phyloP scores from a whole-genome alignment of 1,140 invertebrate genomes.

The Scaptomyza montana region DNA sequence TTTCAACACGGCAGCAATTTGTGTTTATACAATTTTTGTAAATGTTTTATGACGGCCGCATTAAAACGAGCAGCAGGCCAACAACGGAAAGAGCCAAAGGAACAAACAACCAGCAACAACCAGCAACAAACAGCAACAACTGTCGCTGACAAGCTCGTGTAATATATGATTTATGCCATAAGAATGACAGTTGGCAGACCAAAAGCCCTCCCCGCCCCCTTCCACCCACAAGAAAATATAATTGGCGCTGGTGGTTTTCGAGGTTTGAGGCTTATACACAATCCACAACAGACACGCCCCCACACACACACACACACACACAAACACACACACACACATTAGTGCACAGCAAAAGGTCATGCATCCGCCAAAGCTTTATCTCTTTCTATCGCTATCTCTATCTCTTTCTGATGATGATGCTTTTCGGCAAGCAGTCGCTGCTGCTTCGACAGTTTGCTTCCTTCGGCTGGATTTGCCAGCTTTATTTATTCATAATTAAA shows the following conservation, averaged over 20 bases:
- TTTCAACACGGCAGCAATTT: conserved; percentile 55
- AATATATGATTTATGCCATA: conserved; percentile 72
- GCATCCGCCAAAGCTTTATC: no score
- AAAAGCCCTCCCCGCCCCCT: no score
- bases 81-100: neutral
- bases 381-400: no score
- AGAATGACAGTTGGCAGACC: conserved; percentile 51
- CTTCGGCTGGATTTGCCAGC: neutral
- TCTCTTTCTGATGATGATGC: no score
- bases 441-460: neutral
- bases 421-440: neutral
- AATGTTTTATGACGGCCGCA: conserved; percentile 49
- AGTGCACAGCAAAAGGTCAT: neutral
- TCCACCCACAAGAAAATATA: conserved; percentile 33
- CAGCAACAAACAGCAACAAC: conserved; percentile 37
- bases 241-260: conserved; percentile 31
- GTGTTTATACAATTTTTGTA: conserved; percentile 45
- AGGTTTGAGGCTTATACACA: no score
- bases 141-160: conserved; percentile 68
- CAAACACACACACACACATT: neutral
- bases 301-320: conserved; percentile 2
- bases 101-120: neutral
- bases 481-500: conserved; percentile 46
- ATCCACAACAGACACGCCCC: neutral
- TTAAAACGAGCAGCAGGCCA: conserved; percentile 27